phyloP scores from a whole-genome alignment of 2,113 vertebrate species.

The Dendropsophus ebraccatus region DNA sequence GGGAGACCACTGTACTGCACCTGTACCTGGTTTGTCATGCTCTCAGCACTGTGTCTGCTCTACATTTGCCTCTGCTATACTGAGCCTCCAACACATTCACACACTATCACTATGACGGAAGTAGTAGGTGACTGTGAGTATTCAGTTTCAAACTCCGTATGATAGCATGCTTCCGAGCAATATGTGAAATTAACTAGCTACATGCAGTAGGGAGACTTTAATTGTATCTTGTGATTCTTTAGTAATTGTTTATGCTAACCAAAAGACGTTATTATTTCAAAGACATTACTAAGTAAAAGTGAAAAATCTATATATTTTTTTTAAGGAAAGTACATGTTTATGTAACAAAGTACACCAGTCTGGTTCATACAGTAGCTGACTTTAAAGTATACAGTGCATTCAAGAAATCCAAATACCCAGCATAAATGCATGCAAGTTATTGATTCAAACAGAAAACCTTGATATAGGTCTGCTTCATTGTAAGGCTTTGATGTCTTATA shows the following conservation, averaged over 20 bases:
- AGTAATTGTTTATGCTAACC: no score
- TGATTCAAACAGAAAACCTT: conserved; percentile 35
- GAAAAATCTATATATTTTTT: not conserved
- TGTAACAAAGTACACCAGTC: not conserved
- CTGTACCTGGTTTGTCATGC: no score
- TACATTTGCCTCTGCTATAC: no score
- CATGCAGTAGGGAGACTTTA: no score
- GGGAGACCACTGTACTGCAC: no score
- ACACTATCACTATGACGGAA: no score
- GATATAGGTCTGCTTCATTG: conserved; percentile 37
- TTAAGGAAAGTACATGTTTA: not conserved
- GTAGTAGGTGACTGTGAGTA: not conserved
- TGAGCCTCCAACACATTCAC: not conserved
- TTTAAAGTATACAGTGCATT: not conserved
- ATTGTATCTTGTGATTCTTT: no score
- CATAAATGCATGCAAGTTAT: conserved; percentile 37
- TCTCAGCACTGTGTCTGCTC: no score
- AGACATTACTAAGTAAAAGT: not conserved
- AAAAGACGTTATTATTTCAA: no score
- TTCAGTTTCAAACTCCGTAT: not conserved
- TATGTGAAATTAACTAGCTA: no score
- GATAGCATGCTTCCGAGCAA: not conserved
- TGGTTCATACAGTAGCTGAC: not conserved
- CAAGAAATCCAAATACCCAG: not conserved
- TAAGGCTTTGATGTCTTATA: conserved; percentile 44